Conservation (phyloP, 2,888 invertebrate species). For the Andrena bucephala region DNA sequence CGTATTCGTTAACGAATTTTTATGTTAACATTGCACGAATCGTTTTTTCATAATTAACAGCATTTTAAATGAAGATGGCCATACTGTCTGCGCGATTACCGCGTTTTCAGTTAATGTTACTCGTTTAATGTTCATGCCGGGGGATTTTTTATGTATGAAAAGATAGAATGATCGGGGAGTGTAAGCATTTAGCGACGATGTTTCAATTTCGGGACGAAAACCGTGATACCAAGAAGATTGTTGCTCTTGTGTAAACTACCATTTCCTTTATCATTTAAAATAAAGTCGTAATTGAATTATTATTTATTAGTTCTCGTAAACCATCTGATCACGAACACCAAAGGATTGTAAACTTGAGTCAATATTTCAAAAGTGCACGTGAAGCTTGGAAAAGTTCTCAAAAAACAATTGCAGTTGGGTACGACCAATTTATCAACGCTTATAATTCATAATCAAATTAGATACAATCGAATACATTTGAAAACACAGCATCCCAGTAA, state of each 20-base stretch:
- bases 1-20: constrained; percentile 12
- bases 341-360: no score
- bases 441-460: background rate
- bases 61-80: constrained; percentile 6
- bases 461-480: background rate
- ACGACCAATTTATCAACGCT: background rate
- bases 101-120: background rate
- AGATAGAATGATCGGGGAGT: background rate
- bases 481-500: background rate
- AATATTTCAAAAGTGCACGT: no score
- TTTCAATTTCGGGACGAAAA: background rate
- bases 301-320: background rate
- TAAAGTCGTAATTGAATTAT: background rate
- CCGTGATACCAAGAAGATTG: background rate
- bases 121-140: constrained; percentile 5
- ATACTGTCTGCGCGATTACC: background rate
- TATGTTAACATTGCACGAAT: background rate
- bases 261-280: background rate
- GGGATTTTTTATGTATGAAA: background rate
- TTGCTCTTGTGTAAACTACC: background rate
- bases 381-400: background rate
- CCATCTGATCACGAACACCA: background rate
- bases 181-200: background rate
- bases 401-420: no score
- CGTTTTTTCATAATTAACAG: constrained; percentile 22